Conservation (phyloP, 1,140 invertebrate species). For the Drosophila sproati region DNA sequence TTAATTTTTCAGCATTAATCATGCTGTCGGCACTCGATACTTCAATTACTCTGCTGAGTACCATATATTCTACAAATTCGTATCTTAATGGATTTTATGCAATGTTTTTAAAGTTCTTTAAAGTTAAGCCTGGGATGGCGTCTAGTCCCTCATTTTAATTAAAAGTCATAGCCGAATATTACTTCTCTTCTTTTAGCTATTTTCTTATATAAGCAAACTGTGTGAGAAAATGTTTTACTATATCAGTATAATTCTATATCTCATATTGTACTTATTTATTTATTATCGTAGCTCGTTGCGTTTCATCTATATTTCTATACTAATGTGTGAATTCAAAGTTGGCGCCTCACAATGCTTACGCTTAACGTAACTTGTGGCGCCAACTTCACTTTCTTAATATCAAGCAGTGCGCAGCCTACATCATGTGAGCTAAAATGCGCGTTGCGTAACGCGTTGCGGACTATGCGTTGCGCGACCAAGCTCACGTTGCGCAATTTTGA, state of each 20-base stretch:
- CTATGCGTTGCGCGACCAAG: not conserved
- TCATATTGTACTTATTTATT: not conserved
- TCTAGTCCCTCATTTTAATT: too few relatives aligned
- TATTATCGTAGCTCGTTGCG: not conserved
- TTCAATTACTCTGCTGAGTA: conserved; percentile 2
- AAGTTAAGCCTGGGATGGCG: too few relatives aligned
- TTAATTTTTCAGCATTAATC: conserved; percentile 11
- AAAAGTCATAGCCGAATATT: too few relatives aligned
- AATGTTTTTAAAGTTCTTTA: not conserved
- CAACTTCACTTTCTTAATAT: not conserved
- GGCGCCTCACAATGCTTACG: not conserved
- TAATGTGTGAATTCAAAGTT: not conserved
- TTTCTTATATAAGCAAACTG: too few relatives aligned
- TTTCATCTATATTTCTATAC: too few relatives aligned
- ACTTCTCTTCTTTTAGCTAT: too few relatives aligned
- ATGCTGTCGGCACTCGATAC: not conserved
- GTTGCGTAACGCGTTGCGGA: not conserved
- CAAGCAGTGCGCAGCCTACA: not conserved
- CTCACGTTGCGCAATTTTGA: conserved; percentile 4
- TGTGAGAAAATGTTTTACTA: too few relatives aligned
- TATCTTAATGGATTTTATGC: not conserved
- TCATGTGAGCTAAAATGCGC: not conserved
- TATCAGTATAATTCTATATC: too few relatives aligned
- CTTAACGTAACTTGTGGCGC: not conserved
- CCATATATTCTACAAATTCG: not conserved